A percentile compares a stretch with the other conserved stretches of the same genome.
Conservation (phyloP, 2,888 invertebrate genomes). For the Dolichopus griseipennis region DNA sequence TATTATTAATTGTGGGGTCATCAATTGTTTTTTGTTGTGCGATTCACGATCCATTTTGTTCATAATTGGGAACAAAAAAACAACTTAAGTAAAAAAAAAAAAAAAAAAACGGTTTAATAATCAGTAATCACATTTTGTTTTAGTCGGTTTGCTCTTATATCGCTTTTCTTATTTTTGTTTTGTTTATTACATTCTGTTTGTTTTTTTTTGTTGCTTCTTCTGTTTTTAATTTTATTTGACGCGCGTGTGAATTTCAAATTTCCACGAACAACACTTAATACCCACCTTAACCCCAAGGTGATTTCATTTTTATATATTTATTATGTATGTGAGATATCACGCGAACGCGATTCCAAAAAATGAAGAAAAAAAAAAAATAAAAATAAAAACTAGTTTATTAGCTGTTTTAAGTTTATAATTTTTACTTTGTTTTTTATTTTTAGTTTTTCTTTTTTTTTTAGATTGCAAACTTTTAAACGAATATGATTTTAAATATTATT, state of each 20-base stretch:
- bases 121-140: too few relatives aligned
- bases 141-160: too few relatives aligned
- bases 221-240: not conserved
- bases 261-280: not conserved
- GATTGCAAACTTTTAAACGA: too few relatives aligned
- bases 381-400: not conserved
- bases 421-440: not conserved
- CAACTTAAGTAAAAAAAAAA: too few relatives aligned
- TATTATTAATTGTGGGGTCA: too few relatives aligned
- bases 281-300: constrained; percentile 4
- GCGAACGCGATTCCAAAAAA: not conserved
- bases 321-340: not conserved
- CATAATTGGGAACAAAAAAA: too few relatives aligned
- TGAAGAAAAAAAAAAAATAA: too few relatives aligned
- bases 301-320: not conserved
- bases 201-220: not conserved
- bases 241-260: constrained; percentile 6
- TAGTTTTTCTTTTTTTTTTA: not conserved
- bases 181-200: not conserved
- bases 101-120: too few relatives aligned
- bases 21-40: too few relatives aligned
- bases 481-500: too few relatives aligned
- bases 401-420: not conserved
- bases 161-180: not conserved
- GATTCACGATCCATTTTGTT: too few relatives aligned